Percentiles rank a stretch among this genome's conserved stretches.
phyloP scores from a whole-genome alignment of 2,888 invertebrate species.

The Eupelmus urozonus region DNA sequence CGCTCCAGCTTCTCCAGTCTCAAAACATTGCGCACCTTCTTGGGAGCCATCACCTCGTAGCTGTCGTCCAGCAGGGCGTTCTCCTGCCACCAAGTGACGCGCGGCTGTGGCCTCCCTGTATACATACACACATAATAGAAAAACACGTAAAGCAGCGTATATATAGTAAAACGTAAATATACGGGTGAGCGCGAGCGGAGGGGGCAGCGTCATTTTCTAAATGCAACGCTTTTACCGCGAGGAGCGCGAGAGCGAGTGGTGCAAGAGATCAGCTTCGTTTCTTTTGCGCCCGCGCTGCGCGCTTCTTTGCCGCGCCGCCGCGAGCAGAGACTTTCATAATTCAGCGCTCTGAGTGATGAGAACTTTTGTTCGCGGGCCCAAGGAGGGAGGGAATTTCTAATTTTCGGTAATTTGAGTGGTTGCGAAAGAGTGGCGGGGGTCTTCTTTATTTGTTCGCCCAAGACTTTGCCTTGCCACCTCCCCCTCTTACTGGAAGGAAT shows the following conservation, averaged over 20 bases:
- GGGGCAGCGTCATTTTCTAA: slow-evolving; percentile 22
- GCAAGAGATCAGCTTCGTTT: slow-evolving; percentile 16
- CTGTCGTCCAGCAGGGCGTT: slow-evolving; percentile 85
- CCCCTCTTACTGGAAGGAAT: too few species aligned
- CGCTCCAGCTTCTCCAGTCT: slow-evolving; percentile 84
- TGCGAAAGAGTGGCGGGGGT: background rate
- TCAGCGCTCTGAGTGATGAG: slow-evolving; percentile 17
- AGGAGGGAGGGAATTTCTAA: slow-evolving; percentile 2
- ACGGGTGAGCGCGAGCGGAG: background rate
- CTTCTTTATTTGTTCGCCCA: too few species aligned
- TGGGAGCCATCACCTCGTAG: slow-evolving; percentile 83
- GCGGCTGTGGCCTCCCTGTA: slow-evolving; percentile 85
- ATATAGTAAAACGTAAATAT: background rate
- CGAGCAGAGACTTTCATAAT: background rate
- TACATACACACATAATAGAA: background rate
- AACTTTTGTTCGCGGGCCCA: slow-evolving; percentile 3
- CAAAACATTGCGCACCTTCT: slow-evolving; percentile 84
- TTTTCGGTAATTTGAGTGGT: slow-evolving; percentile 5
- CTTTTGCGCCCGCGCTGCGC: background rate
- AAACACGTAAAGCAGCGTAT: background rate
- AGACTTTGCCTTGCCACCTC: too few species aligned
- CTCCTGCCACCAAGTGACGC: slow-evolving; percentile 89
- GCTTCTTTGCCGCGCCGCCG: background rate
- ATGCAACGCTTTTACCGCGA: slow-evolving; percentile 7
- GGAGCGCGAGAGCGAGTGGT: too few species aligned